Percentiles rank a stretch among this genome's conserved stretches.
phyloP scores from a whole-genome alignment of 1,140 invertebrate species.

The Hylaeus anthracinus region DNA sequence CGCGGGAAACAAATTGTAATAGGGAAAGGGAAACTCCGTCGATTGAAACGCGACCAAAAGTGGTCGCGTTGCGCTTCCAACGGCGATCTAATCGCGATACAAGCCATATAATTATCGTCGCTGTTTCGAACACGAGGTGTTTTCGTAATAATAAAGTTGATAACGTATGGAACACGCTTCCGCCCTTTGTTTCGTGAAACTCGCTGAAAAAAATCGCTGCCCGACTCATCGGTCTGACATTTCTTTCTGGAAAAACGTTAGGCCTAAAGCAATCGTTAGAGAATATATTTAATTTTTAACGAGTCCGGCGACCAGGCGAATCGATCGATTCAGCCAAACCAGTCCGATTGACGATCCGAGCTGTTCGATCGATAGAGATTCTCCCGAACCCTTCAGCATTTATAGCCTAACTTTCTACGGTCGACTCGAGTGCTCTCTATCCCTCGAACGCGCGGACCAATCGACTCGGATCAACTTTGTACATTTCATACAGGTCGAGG shows the following conservation, averaged over 20 bases:
- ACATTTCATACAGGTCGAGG: neutral
- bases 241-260: neutral
- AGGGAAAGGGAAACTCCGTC: neutral
- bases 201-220: neutral
- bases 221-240: neutral
- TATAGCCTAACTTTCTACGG: neutral
- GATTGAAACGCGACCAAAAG: too few relatives aligned
- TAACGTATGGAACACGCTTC: conserved; percentile 12
- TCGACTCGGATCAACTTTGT: neutral
- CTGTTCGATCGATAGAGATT: neutral
- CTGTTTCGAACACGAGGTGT: conserved; percentile 19
- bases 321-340: neutral
- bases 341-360: neutral
- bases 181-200: neutral
- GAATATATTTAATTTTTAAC: neutral
- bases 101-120: conserved; percentile 59
- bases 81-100: conserved; percentile 53
- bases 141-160: conserved; percentile 50
- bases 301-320: neutral
- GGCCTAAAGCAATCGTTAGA: neutral
- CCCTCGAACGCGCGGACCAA: neutral
- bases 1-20: neutral
- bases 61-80: neutral
- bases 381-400: neutral
- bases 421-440: neutral